Evolutionary conservation across 2,113 vertebrate genomes (phyloP), one percentile per base, ranked within the genome.

Genomic region (Phodopus roborovskii): DNA sequence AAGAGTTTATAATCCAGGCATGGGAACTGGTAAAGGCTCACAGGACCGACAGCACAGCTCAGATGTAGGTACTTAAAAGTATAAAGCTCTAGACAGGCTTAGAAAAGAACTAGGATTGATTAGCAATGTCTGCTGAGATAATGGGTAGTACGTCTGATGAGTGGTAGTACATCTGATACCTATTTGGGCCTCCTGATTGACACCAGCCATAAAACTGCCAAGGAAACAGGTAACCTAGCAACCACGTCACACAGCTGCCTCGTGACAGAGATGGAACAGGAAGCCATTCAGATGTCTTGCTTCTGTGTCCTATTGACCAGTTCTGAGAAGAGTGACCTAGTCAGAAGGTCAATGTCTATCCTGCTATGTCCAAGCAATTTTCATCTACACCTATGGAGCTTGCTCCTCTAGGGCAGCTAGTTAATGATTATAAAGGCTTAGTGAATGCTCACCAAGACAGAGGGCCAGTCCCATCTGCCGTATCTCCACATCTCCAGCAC

Each of bases 381-480:
- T 77, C 94, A 71, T 75, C 90, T 77, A 7, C 50, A 53, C 75
- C 95, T 77, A 4, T 5, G 33, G 86, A 70, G 94, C 87, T 89
- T 86, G 36, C 48, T 84, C 50, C 64, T 91, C 56, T 70, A 79
- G 86, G 45, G 36, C 33, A 79, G 89, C 81, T 75, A 82, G 97
- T 96, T 95, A 96, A 97, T 95, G 95, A 97, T 96, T 97, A 90
- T 48, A 92, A 90, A 94, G 84, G 50, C n/a, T 94, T 88, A 78
- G 90, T 75, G 88, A 93, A 95, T 89, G 95, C 93, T 96, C 88
- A 75, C 71, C 93, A 87, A 90, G 91, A 92, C 71, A 94, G 85
- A 74, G 78, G 85, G 48, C 15, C 62, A 10, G 73, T 78, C 45
- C 96, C 53, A 88, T 56, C 73, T 56, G 39, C 92, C 4, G 28